Conservation (phyloP, 2,888 invertebrate genomes). For the Steromphala cineraria region DNA sequence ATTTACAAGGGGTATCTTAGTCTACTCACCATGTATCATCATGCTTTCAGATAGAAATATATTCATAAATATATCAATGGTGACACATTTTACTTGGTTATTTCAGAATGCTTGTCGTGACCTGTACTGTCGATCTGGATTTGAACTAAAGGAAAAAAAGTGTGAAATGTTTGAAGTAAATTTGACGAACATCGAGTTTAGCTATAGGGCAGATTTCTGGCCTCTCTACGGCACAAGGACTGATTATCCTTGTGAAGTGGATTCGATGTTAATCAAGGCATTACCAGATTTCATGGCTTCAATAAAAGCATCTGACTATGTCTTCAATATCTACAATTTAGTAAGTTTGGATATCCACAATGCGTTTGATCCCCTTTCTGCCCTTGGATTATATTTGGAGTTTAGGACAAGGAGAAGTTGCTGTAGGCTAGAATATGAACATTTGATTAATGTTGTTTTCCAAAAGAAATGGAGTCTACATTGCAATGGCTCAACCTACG, state of each 20-base stretch:
- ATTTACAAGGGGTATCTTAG: too few species aligned
- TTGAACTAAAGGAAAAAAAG: background rate
- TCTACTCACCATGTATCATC: too few species aligned
- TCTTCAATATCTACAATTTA: background rate
- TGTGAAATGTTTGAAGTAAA: background rate
- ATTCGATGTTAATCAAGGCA: background rate
- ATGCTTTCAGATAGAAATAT: too few species aligned
- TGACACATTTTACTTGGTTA: too few species aligned
- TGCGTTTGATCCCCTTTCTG: background rate
- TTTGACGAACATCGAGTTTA: background rate
- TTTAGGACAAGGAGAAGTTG: background rate
- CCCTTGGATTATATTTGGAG: background rate
- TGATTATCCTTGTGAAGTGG: background rate
- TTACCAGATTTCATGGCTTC: background rate
- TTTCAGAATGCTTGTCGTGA: background rate
- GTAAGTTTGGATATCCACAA: background rate
- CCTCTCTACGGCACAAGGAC: too few species aligned
- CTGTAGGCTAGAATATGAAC: background rate
- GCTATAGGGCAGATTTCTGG: background rate
- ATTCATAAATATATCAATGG: too few species aligned
- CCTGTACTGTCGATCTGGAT: background rate
- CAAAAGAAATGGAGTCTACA: background rate
- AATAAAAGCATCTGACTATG: background rate
- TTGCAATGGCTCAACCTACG: background rate
- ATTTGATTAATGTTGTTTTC: background rate